Conservation (phyloP, 2,888 invertebrate species). For the Oxycera nigricornis region DNA sequence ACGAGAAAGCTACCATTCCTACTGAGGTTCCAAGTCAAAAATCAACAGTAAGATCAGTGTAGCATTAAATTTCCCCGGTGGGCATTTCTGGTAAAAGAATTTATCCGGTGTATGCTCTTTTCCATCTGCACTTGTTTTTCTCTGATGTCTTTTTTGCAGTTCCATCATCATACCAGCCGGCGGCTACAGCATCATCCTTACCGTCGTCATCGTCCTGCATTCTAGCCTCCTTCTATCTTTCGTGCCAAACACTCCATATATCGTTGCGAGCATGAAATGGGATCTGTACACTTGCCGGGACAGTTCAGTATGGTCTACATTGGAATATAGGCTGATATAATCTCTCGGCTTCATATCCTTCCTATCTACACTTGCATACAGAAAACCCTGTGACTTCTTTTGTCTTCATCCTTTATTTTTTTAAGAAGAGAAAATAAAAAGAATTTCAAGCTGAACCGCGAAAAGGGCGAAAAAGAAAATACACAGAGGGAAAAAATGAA, state of each 20-base stretch:
- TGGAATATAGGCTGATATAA: no score
- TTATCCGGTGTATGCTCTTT: constrained; percentile 19
- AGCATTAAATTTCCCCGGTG: constrained; percentile 57
- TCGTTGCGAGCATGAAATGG: no score
- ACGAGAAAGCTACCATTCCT: no score
- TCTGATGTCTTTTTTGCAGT: constrained; percentile 4
- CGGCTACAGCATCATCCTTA: not conserved
- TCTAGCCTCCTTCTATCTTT: not conserved
- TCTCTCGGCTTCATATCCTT: no score
- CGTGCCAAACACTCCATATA: no score
- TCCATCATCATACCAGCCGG: not conserved
- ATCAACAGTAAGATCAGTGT: constrained; percentile 54
- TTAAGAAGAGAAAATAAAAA: no score
- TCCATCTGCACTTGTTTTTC: constrained; percentile 7
- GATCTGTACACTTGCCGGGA: no score
- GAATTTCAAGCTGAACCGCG: not conserved
- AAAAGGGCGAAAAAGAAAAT: not conserved
- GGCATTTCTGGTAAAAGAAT: constrained; percentile 48
- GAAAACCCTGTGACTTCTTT: no score
- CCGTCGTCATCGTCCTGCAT: not conserved
- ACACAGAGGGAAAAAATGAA: constrained; percentile 10
- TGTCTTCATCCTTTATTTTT: no score
- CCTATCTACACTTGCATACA: no score
- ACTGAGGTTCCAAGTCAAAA: no score
- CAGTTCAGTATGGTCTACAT: no score